Evolutionary conservation across 1,140 invertebrate genomes (phyloP).

Genomic region (Drosophila novamexicana): DNA sequence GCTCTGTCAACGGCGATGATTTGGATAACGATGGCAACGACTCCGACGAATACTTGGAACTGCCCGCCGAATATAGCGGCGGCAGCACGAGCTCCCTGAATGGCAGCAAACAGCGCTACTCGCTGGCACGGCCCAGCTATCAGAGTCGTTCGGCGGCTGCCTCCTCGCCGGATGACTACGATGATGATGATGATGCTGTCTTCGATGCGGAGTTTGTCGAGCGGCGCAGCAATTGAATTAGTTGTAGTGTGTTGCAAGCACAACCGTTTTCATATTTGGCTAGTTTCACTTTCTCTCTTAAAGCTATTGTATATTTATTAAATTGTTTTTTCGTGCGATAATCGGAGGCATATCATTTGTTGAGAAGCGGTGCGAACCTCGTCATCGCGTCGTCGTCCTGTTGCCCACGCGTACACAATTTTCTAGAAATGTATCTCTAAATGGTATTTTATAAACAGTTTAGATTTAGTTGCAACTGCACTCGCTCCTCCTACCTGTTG

Average conservation of each 20-base stretch:
- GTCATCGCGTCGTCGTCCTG: too few species aligned
- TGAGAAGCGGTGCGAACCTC: not conserved
- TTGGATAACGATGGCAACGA: conserved; percentile 73
- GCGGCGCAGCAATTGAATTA: conserved; percentile 42
- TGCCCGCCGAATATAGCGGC: conserved; percentile 45
- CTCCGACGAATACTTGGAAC: conserved; percentile 57
- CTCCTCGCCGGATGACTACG: conserved; percentile 33
- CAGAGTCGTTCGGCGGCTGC: conserved; percentile 11
- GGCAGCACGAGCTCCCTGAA: conserved; percentile 49
- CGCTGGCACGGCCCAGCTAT: conserved; percentile 43
- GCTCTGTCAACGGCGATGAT: conserved; percentile 86
- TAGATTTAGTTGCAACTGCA: conserved; percentile 39
- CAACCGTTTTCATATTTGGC: conserved; percentile 24
- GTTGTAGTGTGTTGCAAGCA: conserved; percentile 14
- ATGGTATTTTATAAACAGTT: conserved; percentile 40
- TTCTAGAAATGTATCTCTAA: conserved; percentile 41
- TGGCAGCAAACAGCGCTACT: conserved; percentile 39
- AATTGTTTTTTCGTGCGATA: conserved; percentile 55
- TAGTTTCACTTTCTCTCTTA: conserved; percentile 36
- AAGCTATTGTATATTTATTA: conserved; percentile 66
- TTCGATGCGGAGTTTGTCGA: conserved; percentile 42
- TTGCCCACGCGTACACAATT: conserved; percentile 17
- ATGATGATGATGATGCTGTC: conserved; percentile 35
- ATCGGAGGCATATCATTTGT: conserved; percentile 2
- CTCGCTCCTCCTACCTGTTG: not conserved